Conservation (phyloP, 2,113 vertebrate species). For the Synodontis membranacea region DNA sequence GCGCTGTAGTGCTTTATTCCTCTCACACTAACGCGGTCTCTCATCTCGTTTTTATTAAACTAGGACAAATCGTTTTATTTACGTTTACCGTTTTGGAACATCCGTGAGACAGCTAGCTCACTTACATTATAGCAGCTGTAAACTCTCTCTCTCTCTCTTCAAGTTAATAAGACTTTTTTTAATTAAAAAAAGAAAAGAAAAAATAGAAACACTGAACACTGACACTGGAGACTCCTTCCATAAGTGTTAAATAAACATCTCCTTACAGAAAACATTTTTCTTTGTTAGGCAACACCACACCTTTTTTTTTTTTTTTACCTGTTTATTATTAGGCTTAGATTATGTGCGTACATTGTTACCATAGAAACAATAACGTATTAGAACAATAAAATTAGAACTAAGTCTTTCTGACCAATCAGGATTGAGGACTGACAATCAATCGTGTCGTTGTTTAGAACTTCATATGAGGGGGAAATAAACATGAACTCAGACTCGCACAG, state of each 20-base stretch:
- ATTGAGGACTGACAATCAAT: background rate
- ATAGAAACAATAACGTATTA: background rate
- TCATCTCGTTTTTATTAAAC: background rate
- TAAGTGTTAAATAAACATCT: background rate
- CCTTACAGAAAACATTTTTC: background rate
- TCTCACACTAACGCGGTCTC: background rate
- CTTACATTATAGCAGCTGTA: background rate
- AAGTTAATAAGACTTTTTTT: background rate
- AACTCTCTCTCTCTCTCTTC: background rate
- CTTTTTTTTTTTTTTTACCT: background rate
- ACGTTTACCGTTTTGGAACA: background rate
- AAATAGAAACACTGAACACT: background rate
- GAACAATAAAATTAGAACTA: background rate
- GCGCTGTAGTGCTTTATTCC: background rate
- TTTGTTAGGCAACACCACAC: background rate
- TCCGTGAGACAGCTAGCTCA: background rate
- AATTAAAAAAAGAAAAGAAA: background rate
- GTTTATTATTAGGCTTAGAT: background rate
- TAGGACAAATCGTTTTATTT: background rate
- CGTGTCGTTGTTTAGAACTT: background rate
- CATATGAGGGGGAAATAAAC: background rate
- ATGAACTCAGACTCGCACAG: background rate
- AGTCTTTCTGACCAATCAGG: background rate
- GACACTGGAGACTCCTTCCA: conserved; percentile 8
- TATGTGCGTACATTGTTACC: background rate